phyloP scores from a whole-genome alignment of 2,113 vertebrate species.

The Lonchura striata region DNA sequence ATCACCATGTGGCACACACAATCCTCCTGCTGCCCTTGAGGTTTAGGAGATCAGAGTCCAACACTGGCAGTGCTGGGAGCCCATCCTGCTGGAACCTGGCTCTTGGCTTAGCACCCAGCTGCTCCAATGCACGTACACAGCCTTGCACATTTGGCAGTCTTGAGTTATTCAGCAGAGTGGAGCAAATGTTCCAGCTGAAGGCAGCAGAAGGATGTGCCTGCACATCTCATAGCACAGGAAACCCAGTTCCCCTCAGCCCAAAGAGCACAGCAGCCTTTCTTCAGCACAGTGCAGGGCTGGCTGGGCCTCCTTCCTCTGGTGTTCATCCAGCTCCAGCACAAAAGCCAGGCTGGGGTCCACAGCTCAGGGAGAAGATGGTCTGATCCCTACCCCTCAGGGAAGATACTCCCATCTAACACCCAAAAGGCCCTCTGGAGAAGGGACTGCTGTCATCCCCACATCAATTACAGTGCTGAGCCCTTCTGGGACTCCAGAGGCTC shows the following conservation, averaged over 20 bases:
- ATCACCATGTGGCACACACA: rapidly evolving
- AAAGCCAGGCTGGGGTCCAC: background rate
- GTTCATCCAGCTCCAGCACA: background rate
- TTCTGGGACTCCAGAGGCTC: background rate
- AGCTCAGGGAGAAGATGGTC: background rate
- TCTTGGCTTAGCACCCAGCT: background rate
- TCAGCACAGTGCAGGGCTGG: background rate
- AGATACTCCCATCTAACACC: background rate
- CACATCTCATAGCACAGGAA: background rate
- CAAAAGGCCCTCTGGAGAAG: background rate
- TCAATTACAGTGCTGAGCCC: background rate
- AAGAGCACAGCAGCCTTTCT: background rate
- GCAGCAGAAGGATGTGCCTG: background rate
- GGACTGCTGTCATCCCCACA: background rate
- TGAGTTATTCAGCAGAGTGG: background rate
- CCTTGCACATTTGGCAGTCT: background rate
- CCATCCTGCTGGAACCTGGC: background rate
- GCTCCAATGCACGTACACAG: rapidly evolving
- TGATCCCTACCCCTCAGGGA: background rate
- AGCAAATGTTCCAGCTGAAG: background rate
- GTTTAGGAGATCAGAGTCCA: background rate
- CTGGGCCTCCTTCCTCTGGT: background rate
- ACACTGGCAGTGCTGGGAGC: background rate
- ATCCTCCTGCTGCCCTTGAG: rapidly evolving
- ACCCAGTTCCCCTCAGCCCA: background rate